phyloP scores from a whole-genome alignment of 2,797 vertebrate genomes.

The Momotus momota region DNA sequence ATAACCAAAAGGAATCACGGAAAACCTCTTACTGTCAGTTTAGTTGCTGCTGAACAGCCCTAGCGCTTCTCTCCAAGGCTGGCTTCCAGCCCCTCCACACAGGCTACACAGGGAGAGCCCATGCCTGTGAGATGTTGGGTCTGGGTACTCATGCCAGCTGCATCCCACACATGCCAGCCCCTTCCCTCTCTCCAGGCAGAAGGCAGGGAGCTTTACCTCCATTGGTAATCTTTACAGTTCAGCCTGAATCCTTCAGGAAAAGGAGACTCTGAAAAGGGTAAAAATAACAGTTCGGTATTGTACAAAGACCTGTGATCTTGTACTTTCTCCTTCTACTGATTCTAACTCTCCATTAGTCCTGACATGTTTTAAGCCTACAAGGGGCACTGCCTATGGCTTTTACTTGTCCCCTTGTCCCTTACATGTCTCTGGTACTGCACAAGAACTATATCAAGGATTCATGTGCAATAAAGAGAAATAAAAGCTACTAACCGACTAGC shows the following conservation, averaged over 20 bases:
- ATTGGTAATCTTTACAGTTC: neutral
- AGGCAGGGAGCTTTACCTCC: neutral
- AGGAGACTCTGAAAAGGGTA: neutral
- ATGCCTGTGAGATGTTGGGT: neutral
- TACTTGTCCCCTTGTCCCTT: neutral
- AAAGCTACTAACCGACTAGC: neutral
- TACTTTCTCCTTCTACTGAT: neutral
- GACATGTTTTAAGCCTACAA: neutral
- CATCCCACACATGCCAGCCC: neutral
- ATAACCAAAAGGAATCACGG: neutral
- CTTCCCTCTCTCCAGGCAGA: neutral
- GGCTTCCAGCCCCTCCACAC: neutral
- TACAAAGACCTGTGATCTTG: neutral
- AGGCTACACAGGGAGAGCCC: neutral
- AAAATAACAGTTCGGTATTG: neutral
- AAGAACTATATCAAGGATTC: neutral
- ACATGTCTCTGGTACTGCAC: neutral
- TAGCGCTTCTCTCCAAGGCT: neutral
- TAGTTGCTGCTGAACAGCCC: neutral
- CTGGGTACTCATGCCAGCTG: neutral
- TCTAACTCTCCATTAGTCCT: neutral
- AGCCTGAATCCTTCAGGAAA: neutral
- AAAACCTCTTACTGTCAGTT: neutral
- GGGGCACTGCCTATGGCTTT: neutral
- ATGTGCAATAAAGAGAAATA: neutral